These are phyloP conservation scores for Montipora sp. DNA, from an alignment of 64 coral and sea anemone species.

Conservation along the genomic window DNA sequence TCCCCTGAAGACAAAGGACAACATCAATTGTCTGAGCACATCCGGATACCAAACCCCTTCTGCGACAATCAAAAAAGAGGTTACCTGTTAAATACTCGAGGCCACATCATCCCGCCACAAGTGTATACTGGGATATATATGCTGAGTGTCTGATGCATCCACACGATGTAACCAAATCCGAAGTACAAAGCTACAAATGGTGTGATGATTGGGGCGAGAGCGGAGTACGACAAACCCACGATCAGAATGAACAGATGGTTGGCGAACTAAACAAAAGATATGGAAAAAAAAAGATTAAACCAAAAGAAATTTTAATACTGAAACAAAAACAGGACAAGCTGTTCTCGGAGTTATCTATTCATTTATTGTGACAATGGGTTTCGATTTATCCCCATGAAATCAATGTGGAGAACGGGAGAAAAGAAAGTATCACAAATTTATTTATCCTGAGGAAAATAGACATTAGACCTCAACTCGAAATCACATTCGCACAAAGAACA, in stretches of 20 bases:
- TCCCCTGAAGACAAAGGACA: no score
- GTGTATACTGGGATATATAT: constrained; percentile 60
- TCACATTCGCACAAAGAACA: no score
- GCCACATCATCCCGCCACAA: constrained; percentile 79
- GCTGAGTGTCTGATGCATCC: constrained; percentile 70
- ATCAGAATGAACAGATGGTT: constrained; percentile 79
- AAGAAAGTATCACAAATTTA: no score
- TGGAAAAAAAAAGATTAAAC: background rate
- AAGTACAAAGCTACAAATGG: constrained; percentile 77
- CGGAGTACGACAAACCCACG: constrained; percentile 71
- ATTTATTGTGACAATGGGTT: no score
- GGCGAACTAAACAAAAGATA: constrained; percentile 40
- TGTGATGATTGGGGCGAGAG: constrained; percentile 68
- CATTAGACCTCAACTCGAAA: no score
- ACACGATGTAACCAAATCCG: constrained; percentile 80
- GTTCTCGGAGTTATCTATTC: no score
- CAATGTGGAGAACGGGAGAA: no score
- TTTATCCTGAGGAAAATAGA: no score
- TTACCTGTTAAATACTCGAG: constrained; percentile 78
- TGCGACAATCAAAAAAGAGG: background rate
- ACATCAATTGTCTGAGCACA: background rate
- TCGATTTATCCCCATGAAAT: no score
- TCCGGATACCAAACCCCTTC: background rate
- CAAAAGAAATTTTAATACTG: no score
- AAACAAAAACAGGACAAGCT: no score